Base-by-base conservation (phyloP, 2,113 vertebrate genomes). In the Bufo bufo region DNA sequence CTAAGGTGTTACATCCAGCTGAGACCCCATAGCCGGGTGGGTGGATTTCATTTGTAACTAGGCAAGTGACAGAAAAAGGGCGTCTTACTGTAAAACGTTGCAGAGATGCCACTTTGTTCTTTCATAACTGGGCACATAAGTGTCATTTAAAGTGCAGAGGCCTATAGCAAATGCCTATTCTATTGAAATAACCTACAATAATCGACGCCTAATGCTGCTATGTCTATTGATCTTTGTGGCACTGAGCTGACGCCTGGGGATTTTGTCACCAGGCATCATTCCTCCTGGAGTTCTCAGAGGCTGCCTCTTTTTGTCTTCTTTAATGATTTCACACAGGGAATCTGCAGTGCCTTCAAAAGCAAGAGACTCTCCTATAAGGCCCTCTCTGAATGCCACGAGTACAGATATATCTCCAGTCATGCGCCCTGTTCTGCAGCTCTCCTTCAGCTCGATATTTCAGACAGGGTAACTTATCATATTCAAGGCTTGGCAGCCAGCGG, bases 391-490 rank as follows among this genome's bases (percentile, higher is more conserved):
- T 12, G 52, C 78, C 33, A 7, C 23, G 19, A 56, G 54, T 84
- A 69, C 82, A 54, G 63, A 84, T 84, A 84, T 77, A 77, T 85
- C 45, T 85, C 56, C 45, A 71, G 63, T 85, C 56, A 77, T 75
- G 49, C 63, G 56, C 72, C 43, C 84, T 17, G 82, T 23, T 71
- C 82, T 54, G 82, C 63, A 54, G 82, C 59, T 69, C n/a, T 69
- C 90, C 89, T 85, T 79, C 16, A 80, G 85, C 79, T 91, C 90
- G 77, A 82, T 89, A 89, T 90, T 80, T 63, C 66, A 87, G 89
- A 89, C 74, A 82, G 86, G 88, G 82, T 45, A 84, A 89, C 90
- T 89, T 59, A 75, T 88, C 90, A 87, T 23, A 77, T 50, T 89
- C 84, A 85, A 85, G 87, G 66, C 59, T 49, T 69, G 69, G 77